These are phyloP conservation scores for Thereva unica DNA, from an alignment of 2,888 invertebrate species.

Conservation along the genomic window DNA sequence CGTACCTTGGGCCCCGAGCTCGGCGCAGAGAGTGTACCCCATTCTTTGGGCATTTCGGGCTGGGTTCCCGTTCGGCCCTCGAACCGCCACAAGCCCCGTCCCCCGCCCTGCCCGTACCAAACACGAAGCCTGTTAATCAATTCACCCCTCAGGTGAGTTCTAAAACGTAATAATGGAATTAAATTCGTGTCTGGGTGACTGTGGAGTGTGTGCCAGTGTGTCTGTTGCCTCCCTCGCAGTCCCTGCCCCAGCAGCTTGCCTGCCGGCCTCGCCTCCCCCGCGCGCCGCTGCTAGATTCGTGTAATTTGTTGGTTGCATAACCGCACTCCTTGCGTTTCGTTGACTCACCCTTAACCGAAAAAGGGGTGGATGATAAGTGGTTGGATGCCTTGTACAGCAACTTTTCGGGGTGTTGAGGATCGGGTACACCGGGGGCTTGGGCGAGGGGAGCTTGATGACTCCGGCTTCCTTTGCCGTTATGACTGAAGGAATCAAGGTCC, in stretches of 20 bases:
- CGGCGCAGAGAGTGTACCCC: background rate
- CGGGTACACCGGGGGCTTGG: background rate
- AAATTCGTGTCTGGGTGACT: constrained; percentile 47
- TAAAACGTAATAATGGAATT: constrained; percentile 49
- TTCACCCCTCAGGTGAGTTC: constrained; percentile 48
- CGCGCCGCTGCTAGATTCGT: constrained; percentile 15
- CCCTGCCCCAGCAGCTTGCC: constrained; percentile 7
- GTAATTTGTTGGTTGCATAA: constrained; percentile 42
- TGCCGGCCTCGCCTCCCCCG: constrained; percentile 6
- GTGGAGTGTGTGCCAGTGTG: constrained; percentile 1
- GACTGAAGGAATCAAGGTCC: too few relatives aligned
- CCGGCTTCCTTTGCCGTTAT: background rate
- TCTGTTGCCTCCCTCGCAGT: background rate
- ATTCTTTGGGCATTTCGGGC: constrained; percentile 12
- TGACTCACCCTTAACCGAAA: constrained; percentile 14
- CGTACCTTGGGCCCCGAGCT: constrained; percentile 17
- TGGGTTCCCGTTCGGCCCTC: constrained; percentile 7
- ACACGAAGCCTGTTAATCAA: constrained; percentile 46
- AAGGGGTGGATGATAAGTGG: constrained; percentile 39
- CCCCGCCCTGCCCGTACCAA: constrained; percentile 15
- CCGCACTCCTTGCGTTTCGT: constrained; percentile 35
- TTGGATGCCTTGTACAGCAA: constrained; percentile 25
- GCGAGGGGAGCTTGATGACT: background rate
- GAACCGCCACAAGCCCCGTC: background rate
- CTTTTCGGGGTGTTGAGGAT: background rate